Percentiles rank a stretch among this genome's conserved stretches.
These are phyloP conservation scores for Decapterus maruadsi DNA, from an alignment of 2,797 vertebrate genomes.

Conservation along the genomic window DNA sequence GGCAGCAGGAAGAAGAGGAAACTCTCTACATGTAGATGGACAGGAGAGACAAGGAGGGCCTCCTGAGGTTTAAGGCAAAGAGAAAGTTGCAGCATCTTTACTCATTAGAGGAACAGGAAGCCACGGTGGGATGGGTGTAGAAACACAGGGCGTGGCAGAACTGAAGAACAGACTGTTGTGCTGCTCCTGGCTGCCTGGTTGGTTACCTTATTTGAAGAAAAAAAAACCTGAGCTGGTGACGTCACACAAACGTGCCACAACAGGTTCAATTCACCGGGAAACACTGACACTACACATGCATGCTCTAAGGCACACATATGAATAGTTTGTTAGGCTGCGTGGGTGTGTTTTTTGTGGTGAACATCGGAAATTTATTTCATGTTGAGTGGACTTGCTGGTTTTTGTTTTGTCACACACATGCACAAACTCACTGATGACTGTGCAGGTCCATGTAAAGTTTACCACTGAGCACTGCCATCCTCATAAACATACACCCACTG, in stretches of 20 bases:
- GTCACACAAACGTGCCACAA: constrained; percentile 35
- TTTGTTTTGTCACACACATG: constrained; percentile 2
- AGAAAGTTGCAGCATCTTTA: constrained; percentile 47
- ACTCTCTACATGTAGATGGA: not conserved
- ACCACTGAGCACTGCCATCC: constrained; percentile 1
- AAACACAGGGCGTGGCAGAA: constrained; percentile 53
- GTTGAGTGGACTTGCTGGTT: not conserved
- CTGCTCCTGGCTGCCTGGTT: constrained; percentile 13
- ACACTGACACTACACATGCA: constrained; percentile 6
- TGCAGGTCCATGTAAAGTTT: not conserved
- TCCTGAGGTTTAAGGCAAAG: constrained; percentile 21
- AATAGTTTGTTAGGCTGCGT: not conserved
- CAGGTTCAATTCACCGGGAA: constrained; percentile 35
- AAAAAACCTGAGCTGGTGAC: constrained; percentile 43
- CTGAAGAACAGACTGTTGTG: constrained; percentile 30
- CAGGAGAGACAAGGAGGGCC: constrained; percentile 3
- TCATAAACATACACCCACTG: not conserved
- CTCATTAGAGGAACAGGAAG: constrained; percentile 64
- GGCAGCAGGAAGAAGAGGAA: not conserved
- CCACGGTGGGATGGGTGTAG: constrained; percentile 33
- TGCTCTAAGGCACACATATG: not conserved
- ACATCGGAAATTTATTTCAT: not conserved
- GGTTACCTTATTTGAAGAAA: constrained; percentile 66
- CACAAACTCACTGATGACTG: not conserved
- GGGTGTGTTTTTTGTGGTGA: not conserved